These are phyloP conservation scores for Pangasius krempfi DNA, from an alignment of 2,797 vertebrate genomes.

Conservation along the genomic window DNA sequence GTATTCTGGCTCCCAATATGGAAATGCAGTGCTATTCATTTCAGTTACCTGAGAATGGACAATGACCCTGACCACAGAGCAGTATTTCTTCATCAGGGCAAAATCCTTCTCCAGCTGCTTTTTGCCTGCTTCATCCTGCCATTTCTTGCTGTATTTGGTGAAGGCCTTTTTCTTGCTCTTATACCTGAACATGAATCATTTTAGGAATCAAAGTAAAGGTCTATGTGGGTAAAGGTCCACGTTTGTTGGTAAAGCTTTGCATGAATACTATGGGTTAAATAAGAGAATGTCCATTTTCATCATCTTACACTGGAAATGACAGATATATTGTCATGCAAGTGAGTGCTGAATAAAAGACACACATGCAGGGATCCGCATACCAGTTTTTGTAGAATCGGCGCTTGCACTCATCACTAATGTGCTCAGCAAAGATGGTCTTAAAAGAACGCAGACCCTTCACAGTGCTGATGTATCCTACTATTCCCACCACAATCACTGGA, in stretches of 20 bases:
- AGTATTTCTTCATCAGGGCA: constrained; percentile 88
- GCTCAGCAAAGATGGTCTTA: constrained; percentile 92
- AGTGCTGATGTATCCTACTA: constrained; percentile 88
- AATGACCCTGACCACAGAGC: constrained; percentile 87
- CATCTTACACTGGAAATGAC: background rate
- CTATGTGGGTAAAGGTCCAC: background rate
- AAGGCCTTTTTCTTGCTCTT: constrained; percentile 97
- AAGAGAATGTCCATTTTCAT: background rate
- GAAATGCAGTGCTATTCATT: background rate
- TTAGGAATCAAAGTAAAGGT: background rate
- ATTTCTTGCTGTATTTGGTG: constrained; percentile 90
- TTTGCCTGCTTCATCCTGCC: constrained; percentile 87
- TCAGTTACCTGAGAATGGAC: constrained; percentile 88
- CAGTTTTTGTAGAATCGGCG: constrained; percentile 95
- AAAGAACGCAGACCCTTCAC: constrained; percentile 82
- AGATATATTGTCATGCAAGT: background rate
- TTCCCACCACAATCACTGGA: constrained; percentile 84
- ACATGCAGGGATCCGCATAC: constrained; percentile 61
- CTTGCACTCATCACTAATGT: constrained; percentile 90
- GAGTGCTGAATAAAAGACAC: background rate
- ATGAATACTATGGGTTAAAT: background rate
- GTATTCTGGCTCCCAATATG: background rate
- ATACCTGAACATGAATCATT: constrained; percentile 72
- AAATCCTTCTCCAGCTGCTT: constrained; percentile 93
- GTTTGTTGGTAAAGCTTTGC: background rate